Base-by-base conservation (phyloP, 2,888 invertebrate genomes). In the Auanema freiburgensis region DNA sequence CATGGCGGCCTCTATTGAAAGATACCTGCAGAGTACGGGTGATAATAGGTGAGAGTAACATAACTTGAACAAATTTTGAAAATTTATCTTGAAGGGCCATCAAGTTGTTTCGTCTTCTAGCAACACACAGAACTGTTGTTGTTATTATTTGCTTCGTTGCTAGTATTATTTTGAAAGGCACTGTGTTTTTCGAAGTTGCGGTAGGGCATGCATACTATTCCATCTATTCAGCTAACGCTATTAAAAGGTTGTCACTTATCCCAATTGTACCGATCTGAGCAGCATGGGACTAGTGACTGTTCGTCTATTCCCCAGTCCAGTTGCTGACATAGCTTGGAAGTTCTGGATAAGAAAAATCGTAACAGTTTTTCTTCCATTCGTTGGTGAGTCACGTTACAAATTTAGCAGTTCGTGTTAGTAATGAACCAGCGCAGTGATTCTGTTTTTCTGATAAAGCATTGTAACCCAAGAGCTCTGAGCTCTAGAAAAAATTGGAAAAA, bases 361-460 rank as follows among this genome's bases (percentile, higher is more conserved):
- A 56, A 79, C 80, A 10, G 79, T 80, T 10, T 79, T 80, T 50
- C 56, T 80, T 23, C 80, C 80, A 0, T 80, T 80, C 61, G 71
- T 74, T 50, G 77, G 72, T 75, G 46, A 50, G 57, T 42, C 41
- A n/a, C 4, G 11, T 8, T n/a, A 14, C 18, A 8, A 8, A 21
- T 21, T 21, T 6, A 24, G 24, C 16, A 8, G 24, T 8, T n/a
- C n/a, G 8, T 52, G 16, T n/a, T n/a, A 51, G 18, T 16, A 51
- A 14, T 14, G 1, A 51, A 51, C 18, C n/a, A n/a, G n/a, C n/a
- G n/a, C n/a, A n/a, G n/a, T n/a, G n/a, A n/a, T n/a, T n/a, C n/a
- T n/a, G n/a, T n/a, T n/a, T n/a, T n/a, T n/a, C n/a, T n/a, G n/a
- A n/a, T n/a, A n/a, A n/a, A n/a, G n/a, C n/a, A n/a, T n/a, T n/a